Percentiles rank a stretch among this genome's conserved stretches.
These are phyloP conservation scores for Apistogramma diplotaenia DNA, from an alignment of 2,113 vertebrate species.

Conservation along the genomic window DNA sequence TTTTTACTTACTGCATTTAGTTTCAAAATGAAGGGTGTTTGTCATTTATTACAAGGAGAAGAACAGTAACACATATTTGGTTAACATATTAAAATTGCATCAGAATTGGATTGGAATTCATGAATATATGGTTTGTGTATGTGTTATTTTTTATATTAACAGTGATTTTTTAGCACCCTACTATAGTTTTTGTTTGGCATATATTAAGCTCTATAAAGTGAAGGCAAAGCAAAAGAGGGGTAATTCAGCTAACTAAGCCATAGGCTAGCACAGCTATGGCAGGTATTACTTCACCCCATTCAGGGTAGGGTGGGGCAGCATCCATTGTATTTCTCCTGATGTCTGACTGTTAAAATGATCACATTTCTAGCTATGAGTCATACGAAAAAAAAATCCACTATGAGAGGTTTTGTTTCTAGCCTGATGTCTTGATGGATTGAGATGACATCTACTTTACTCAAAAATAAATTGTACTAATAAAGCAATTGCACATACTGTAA, in stretches of 20 bases:
- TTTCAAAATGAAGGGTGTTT: not conserved
- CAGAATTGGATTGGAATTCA: no score
- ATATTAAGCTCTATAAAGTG: not conserved
- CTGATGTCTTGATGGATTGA: no score
- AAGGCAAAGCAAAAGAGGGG: not conserved
- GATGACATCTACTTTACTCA: no score
- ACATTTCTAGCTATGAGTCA: not conserved
- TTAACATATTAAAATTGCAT: no score
- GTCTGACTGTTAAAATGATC: not conserved
- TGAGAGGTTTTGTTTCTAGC: no score
- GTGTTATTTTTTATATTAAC: not conserved
- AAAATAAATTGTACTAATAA: no score
- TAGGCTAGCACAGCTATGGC: not conserved
- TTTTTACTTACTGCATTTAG: not conserved
- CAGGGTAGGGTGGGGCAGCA: not conserved
- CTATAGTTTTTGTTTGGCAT: not conserved
- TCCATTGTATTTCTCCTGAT: not conserved
- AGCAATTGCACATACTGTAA: no score
- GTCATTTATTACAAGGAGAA: not conserved
- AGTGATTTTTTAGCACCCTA: accelerated
- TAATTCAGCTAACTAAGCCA: not conserved
- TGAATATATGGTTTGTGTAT: no score
- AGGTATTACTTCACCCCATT: no score
- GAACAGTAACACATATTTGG: not conserved
- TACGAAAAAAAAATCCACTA: not conserved